Evolutionary conservation across 2,888 invertebrate genomes (phyloP).

Genomic region (Cheilosia scutellata): DNA sequence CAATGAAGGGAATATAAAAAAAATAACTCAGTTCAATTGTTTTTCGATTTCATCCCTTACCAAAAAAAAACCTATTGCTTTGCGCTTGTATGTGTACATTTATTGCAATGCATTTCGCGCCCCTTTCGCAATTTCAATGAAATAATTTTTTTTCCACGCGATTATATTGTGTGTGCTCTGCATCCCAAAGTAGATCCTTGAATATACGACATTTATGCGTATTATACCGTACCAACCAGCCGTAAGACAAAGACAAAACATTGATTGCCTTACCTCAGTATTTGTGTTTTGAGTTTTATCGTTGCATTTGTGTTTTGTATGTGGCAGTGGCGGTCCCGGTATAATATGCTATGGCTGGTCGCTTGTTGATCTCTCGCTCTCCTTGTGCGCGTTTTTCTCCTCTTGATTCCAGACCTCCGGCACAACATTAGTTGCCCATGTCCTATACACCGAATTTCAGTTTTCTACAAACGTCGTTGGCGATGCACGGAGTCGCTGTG

Average conservation of each 20-base stretch:
- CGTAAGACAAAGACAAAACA: constrained; percentile 68
- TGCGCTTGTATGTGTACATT: constrained; percentile 18
- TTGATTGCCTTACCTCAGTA: constrained; percentile 56
- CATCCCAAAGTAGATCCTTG: constrained; percentile 56
- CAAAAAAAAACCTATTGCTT: constrained; percentile 13
- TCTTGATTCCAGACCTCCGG: constrained; percentile 73
- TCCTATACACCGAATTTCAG: constrained; percentile 69
- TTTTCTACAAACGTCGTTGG: constrained; percentile 71
- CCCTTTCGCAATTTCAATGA: constrained; percentile 60
- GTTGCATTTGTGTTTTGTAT: constrained; percentile 34
- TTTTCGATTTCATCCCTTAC: constrained; percentile 67
- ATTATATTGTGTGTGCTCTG: constrained; percentile 20
- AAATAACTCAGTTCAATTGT: constrained; percentile 64
- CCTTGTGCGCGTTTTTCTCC: constrained; percentile 50
- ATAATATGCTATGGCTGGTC: constrained; percentile 38
- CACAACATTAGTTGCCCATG: constrained; percentile 69
- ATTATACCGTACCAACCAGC: background rate
- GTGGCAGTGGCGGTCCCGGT: constrained; percentile 6
- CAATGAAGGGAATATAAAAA: constrained; percentile 15
- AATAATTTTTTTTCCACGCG: constrained; percentile 27
- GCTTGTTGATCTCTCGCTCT: constrained; percentile 73
- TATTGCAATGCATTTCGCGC: constrained; percentile 56
- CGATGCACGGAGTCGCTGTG: constrained; percentile 67
- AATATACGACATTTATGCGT: constrained; percentile 58
- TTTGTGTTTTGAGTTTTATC: constrained; percentile 21